These are phyloP conservation scores for Smittia sp. DNA, from an alignment of 2,888 invertebrate genomes.

Conservation along the genomic window DNA sequence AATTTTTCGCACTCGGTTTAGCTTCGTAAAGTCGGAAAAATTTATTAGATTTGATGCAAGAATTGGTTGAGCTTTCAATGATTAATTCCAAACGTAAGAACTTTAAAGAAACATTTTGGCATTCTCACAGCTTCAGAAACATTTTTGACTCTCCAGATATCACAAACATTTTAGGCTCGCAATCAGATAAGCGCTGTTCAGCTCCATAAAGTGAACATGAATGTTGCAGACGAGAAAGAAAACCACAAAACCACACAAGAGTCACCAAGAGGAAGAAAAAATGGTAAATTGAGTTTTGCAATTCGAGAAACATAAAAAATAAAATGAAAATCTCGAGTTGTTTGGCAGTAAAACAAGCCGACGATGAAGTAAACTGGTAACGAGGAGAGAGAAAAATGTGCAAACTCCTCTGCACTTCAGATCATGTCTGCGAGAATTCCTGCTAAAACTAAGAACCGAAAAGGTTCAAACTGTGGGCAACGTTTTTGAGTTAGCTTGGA, in stretches of 20 bases:
- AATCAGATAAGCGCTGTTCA: slow-evolving; percentile 1
- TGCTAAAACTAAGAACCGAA: slow-evolving; percentile 4
- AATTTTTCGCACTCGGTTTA: background rate
- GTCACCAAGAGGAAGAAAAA: background rate
- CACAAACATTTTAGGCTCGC: too few relatives aligned
- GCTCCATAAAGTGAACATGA: background rate
- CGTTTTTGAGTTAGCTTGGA: too few relatives aligned
- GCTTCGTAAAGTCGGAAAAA: too few relatives aligned
- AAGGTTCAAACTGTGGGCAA: background rate
- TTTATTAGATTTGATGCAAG: too few relatives aligned
- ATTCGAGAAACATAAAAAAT: background rate
- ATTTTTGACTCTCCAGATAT: too few relatives aligned
- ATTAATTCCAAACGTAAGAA: background rate
- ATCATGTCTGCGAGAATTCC: background rate
- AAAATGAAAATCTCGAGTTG: slow-evolving; percentile 11
- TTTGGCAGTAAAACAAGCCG: slow-evolving; percentile 10
- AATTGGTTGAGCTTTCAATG: background rate
- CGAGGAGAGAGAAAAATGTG: slow-evolving; percentile 16
- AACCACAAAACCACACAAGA: background rate
- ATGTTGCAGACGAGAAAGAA: background rate
- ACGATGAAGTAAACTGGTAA: slow-evolving; percentile 11
- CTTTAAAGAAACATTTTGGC: too few relatives aligned
- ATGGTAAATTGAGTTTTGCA: background rate
- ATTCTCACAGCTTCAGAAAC: too few relatives aligned
- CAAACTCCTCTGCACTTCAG: too few relatives aligned